Evolutionary conservation across 2,888 invertebrate species (phyloP), one percentile per base, ranked within the genome.

Genomic region (Leptura quadrifasciata): DNA sequence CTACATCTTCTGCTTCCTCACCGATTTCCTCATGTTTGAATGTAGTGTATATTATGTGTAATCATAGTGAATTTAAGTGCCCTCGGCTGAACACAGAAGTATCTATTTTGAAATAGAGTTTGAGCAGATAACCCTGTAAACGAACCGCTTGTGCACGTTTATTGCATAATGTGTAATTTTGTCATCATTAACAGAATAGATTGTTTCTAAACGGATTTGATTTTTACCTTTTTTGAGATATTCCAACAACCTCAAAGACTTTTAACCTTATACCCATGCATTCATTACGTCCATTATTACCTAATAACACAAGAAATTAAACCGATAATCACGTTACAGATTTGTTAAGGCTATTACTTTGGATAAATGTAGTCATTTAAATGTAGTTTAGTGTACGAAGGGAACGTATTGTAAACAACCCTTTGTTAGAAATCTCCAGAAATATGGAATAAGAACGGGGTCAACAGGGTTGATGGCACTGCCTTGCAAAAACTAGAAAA

Each of bases 371-470:
- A 31, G 35, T 18, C 9, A 17, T 35, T 31, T 2, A 17, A 61
- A 18, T 35, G 15, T 35, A 17, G 9, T 20, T 35, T 61, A 35
- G 18, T 35, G 18, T 20, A 9, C 9, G 17, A 35, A 35, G 6
- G 27, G 35, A 61, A 35, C 8, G 61, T 61, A 17, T 35, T 61
- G 61, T 21, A 61, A 61, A 61, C 61, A 61, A 6, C 35, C 35
- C 61, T 61, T 31, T 31, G 27, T 31, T 31, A 0, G 1, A 18
- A 35, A 31, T 18, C 21, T 24, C 35, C 10, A 18, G 27, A 60
- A 61, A 65, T 71, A 47, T 35, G 65, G 39, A 75, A 71, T 72
- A 63, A 71, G 70, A 74, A 76, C 64, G 71, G 75, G 58, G 67
- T 69, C 6, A 74, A 76, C 64, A 64, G 71, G 58, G 67, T 69